Evolutionary conservation across 2,113 vertebrate species (phyloP), one percentile per base, ranked within the genome.

Genomic region (Amphiprion percula): DNA sequence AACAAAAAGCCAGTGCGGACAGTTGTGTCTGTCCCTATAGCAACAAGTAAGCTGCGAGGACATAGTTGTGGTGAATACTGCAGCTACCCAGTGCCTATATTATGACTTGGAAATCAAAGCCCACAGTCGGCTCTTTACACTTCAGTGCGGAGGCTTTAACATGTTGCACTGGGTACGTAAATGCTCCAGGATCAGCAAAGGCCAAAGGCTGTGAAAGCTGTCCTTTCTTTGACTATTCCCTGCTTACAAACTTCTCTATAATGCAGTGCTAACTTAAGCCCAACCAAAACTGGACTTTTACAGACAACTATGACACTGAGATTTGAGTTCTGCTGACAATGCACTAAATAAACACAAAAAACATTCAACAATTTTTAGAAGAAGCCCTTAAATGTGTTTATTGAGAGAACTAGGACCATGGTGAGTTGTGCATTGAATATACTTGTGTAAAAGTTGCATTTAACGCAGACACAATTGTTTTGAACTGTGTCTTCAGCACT

Each of bases 1-100:
- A 77, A 65, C 79, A 80, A 76, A 74, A 59, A 55, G 56, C 58
- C 49, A 77, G 44, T 49, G 79, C 9, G 61, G 76, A 86, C 74
- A 59, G 85, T 88, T 91, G 81, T 93, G 88, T 93, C 90, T 88
- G 83, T 87, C 73, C 46, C 88, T 66, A 87, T 84, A 72, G 85
- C 80, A 90, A 93, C 88, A 17, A 63, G 37, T 33, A 68, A 75
- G 79, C 73, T 11, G 64, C 61, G 49, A 33, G 74, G 30, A 90
- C 67, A 78, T 74, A 82, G 69, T 46, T 75, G 82, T 49, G 74
- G 84, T n/a, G 24, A 77, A 76, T 46, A 55, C 28, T 47, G 54
- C 65, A 82, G 70, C 63, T 30, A 58, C 17, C 41, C 53, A 14
- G 46, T 52, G 47, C 55, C 78, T 71, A 70, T 77, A 33, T 37